These are phyloP conservation scores for Campoletis sonorensis DNA, from an alignment of 1,140 invertebrate species.

Conservation along the genomic window DNA sequence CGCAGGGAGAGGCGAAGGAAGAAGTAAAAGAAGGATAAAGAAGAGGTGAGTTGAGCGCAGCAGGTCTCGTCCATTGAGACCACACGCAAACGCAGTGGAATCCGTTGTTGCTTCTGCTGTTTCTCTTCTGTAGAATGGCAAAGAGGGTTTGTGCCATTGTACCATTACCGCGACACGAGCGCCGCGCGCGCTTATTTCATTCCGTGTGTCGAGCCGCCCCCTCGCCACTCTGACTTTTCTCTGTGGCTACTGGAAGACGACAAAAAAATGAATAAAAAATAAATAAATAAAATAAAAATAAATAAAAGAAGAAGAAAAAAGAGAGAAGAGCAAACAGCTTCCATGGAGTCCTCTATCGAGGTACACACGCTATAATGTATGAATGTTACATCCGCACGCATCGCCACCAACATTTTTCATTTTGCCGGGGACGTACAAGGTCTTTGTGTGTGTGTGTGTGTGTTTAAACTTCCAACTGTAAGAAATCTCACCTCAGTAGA, in stretches of 20 bases:
- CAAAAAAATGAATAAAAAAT: too few species aligned
- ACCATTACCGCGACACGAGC: constrained; percentile 62
- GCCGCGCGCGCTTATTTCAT: constrained; percentile 50
- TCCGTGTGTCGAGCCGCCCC: constrained; percentile 54
- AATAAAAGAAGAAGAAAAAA: not conserved
- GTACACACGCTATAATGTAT: not conserved
- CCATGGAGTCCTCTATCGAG: not conserved
- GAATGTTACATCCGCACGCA: constrained; percentile 19
- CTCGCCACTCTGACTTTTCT: constrained; percentile 30
- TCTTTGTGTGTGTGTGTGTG: not conserved
- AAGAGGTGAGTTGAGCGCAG: constrained; percentile 2
- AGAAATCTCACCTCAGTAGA: not conserved
- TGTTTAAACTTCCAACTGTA: constrained; percentile 10
- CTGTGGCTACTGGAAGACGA: constrained; percentile 1
- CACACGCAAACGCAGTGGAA: constrained; percentile 59
- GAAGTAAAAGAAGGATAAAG: constrained; percentile 13
- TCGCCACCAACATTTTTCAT: constrained; percentile 44
- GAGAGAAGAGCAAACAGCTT: not conserved
- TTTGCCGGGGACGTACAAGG: constrained; percentile 10
- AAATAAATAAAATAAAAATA: not conserved
- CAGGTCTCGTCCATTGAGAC: constrained; percentile 51
- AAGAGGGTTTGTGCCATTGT: constrained; percentile 54
- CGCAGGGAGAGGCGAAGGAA: constrained; percentile 42
- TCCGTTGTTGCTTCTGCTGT: constrained; percentile 44
- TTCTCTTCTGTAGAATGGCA: constrained; percentile 42